Base-by-base conservation (phyloP, 2,113 vertebrate genomes). In the Spilogale gracilis region DNA sequence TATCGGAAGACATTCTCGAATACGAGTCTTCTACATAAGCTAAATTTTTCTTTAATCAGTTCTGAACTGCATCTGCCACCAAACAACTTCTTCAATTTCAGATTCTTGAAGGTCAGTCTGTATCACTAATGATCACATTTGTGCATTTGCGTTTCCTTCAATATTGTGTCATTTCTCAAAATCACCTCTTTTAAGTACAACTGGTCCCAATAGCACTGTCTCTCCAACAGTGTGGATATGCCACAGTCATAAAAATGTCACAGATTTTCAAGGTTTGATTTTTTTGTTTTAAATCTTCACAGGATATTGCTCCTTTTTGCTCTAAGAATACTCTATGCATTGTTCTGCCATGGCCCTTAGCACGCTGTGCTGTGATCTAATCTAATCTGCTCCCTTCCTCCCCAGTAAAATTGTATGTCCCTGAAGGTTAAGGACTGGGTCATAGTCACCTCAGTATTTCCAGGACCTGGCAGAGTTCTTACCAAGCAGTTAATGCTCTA, bases 111-210 rank as follows among this genome's bases (percentile, higher is more conserved):
- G 54, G 48, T 52, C 84, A 1, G 1, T 84, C 88, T 74, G 17
- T 85, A 25, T 43, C 91, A 11, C 32, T 88, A 32, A 56, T 71
- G 48, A 48, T 23, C 93, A 23, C 58, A 93, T 27, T 79, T 80
- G 60, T 54, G 10, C 48, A 23, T 74, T 74, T 1, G 21, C 69
- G 25, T 89, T 95, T 93, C 67, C 52, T 90, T 93, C 43, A 63
- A 27, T 87, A 71, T 58, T 54, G 67, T 95, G 58, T 76, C 58
- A 73, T 63, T 76, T 71, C 71, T 84, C 76, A 94, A 71, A 88
- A 60, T 60, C 2, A 74, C 61, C 38, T 83, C 63, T 56, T 56
- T 20, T 83, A 67, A 60, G 3, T 73, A 23, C 11, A 65, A 45
- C 10, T 21, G 7, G 18, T 32, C n/a, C 43, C 58, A 73, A 73